Evolutionary conservation across 2,797 vertebrate genomes (phyloP), one percentile per base, ranked within the genome.

Genomic region (Mormyrops boulengeri): DNA sequence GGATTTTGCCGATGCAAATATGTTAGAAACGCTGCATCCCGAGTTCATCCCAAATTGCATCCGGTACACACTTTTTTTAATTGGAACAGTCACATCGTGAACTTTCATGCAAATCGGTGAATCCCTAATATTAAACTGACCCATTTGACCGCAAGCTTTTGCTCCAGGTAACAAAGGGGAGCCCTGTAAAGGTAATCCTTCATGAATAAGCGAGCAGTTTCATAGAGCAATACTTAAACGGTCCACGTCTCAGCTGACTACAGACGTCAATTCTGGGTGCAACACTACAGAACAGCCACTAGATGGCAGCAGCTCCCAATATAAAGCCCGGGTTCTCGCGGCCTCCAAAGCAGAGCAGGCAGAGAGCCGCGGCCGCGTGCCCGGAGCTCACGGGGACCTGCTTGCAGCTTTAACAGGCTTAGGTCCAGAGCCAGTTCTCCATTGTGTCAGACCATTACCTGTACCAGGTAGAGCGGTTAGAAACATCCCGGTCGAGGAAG

Each of bases 241-340:
- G 6, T n/a, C 17, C 73, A 17, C 4, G 2, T 44, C 38, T 19
- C 73, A 19, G 17, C 38, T 80, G 73, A n/a, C 17, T 44, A n/a
- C 17, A 34, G 3, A 22, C 47, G n/a, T 52, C 44, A 0, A 85
- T 22, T 85, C n/a, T 52, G 8, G 49, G 3, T 19, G 30, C 41
- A 41, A 41, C 1, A 85, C 77, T 80, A 41, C 19, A 60, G 2
- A 41, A 41, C 9, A 53, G 52, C 86, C 53, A 87, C 14, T 38
- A 87, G 86, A 87, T 87, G 86, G 86, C 86, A 87, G 86, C 53
- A 41, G 53, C 26, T 62, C 86, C 52, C 34, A 87, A 41, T 87
- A 41, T 44, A 62, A 53, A 44, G 26, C 22, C 22, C 44, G 26
- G 26, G 47, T 12, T 60, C 55, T 60, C 2, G 55, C 6, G n/a